A percentile compares a stretch with the other conserved stretches of the same genome.
These are phyloP conservation scores for Deilephila porcellus DNA, from an alignment of 2,888 invertebrate species.

Conservation along the genomic window DNA sequence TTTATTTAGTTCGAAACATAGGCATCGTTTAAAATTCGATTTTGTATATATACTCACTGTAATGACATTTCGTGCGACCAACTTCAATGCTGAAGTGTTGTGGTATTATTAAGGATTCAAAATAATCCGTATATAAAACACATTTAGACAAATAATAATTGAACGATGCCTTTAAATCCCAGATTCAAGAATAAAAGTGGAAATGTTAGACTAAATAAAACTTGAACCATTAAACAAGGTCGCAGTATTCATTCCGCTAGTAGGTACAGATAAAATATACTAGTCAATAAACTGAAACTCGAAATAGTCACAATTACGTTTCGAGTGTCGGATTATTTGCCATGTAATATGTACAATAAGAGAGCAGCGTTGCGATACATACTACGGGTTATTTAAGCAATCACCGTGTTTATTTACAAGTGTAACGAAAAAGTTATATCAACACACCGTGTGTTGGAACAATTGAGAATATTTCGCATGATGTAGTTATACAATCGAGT, in stretches of 20 bases:
- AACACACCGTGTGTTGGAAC: slow-evolving; percentile 31
- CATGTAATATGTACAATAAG: neutral
- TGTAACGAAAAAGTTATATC: slow-evolving; percentile 11
- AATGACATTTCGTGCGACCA: too few relatives aligned
- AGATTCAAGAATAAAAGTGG: too few relatives aligned
- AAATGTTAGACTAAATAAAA: neutral
- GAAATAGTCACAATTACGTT: slow-evolving; percentile 1
- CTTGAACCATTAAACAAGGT: neutral
- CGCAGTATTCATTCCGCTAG: neutral
- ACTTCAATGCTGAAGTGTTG: too few relatives aligned
- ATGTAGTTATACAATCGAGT: slow-evolving; percentile 40
- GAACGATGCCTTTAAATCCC: too few relatives aligned
- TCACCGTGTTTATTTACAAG: slow-evolving; percentile 12
- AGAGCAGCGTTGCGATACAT: slow-evolving; percentile 4
- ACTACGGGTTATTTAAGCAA: neutral
- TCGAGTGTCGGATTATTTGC: slow-evolving; percentile 13
- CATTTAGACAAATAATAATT: too few relatives aligned
- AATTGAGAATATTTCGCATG: slow-evolving; percentile 39
- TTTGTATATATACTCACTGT: too few relatives aligned
- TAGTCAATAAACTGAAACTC: neutral
- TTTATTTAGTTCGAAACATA: too few relatives aligned
- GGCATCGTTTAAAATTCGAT: too few relatives aligned
- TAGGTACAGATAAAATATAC: neutral
- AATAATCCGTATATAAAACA: too few relatives aligned
- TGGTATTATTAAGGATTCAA: too few relatives aligned